phyloP scores from a whole-genome alignment of 2,113 vertebrate genomes.

The Pithys albifrons region DNA sequence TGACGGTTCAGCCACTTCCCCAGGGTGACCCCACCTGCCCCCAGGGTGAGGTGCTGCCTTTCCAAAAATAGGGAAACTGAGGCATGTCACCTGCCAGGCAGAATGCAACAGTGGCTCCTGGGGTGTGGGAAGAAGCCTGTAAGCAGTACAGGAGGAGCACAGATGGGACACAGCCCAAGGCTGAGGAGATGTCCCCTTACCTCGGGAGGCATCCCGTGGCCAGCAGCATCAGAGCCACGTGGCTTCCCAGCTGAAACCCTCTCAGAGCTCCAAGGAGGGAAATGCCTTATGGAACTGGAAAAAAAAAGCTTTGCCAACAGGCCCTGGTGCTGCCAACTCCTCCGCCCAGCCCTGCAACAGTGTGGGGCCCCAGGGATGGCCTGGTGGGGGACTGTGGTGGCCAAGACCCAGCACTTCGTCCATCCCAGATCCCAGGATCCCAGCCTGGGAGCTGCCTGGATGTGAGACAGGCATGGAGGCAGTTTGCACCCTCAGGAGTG shows the following conservation, averaged over 20 bases:
- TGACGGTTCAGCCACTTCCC: not conserved
- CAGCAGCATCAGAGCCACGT: not conserved
- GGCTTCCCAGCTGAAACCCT: not conserved
- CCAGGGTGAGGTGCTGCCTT: not conserved
- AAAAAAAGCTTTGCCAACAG: not conserved
- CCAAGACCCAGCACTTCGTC: accelerated
- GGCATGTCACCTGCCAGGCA: not conserved
- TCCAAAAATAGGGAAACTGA: not conserved
- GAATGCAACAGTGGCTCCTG: accelerated
- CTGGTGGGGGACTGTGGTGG: accelerated
- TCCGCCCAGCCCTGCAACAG: not conserved
- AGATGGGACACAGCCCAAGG: not conserved
- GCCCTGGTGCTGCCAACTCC: not conserved
- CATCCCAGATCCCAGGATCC: accelerated
- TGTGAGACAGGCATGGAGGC: accelerated
- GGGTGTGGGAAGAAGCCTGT: not conserved
- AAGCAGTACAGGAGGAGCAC: accelerated
- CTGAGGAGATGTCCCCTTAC: not conserved
- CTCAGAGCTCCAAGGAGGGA: not conserved
- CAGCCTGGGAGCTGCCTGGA: not conserved
- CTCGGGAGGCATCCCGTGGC: not conserved
- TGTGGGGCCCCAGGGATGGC: not conserved
- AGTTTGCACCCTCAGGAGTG: not conserved
- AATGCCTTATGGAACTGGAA: slow-evolving; percentile 14
- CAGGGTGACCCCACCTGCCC: not conserved